A percentile compares a stretch with the other conserved stretches of the same genome.
Conservation (phyloP, 2,888 invertebrate genomes). For the Sipha maydis region DNA sequence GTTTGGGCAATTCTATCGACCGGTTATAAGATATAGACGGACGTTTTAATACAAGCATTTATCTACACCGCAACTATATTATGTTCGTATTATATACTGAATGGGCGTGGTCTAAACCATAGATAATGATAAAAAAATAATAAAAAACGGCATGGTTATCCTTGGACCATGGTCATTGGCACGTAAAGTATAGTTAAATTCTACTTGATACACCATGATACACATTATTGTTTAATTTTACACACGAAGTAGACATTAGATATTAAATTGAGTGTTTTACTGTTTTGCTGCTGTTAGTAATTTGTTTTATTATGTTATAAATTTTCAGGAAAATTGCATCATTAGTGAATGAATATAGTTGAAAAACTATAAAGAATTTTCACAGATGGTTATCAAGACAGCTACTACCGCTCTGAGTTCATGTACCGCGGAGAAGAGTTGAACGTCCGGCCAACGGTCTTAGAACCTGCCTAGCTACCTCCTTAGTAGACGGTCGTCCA, state of each 20-base stretch:
- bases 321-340: slow-evolving; percentile 10
- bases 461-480: slow-evolving; percentile 25
- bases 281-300: background rate
- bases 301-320: background rate
- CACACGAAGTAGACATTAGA: slow-evolving; percentile 2
- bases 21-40: slow-evolving; percentile 28
- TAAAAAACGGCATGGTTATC: slow-evolving; percentile 55
- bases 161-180: slow-evolving; percentile 61
- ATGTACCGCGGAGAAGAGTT: slow-evolving; percentile 59
- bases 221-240: slow-evolving; percentile 30
- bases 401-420: slow-evolving; percentile 35
- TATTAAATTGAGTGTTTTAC: background rate
- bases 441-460: slow-evolving; percentile 60
- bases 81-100: slow-evolving; percentile 48
- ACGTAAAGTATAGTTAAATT: slow-evolving; percentile 22
- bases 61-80: slow-evolving; percentile 27
- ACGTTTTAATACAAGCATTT: slow-evolving; percentile 37
- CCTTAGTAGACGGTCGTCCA: background rate
- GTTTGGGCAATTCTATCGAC: slow-evolving; percentile 39
- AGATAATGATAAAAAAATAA: slow-evolving; percentile 49
- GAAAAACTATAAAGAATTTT: slow-evolving; percentile 29
- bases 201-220: background rate
- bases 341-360: background rate
- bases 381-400: slow-evolving; percentile 44
- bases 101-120: slow-evolving; percentile 45